Conservation (phyloP, 2,888 invertebrate genomes). For the Leptopilina syphax region DNA sequence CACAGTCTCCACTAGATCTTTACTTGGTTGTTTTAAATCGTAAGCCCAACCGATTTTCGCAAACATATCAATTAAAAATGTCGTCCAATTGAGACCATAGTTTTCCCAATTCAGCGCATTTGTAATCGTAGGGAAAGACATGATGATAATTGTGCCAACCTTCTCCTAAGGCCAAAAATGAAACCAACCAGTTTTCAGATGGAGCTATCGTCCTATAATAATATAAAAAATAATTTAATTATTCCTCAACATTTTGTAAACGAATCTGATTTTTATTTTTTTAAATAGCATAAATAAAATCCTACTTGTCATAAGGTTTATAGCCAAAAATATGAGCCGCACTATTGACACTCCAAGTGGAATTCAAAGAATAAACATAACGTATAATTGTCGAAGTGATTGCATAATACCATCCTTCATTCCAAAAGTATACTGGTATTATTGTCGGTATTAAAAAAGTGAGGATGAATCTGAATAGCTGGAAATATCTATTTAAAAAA, state of each 20-base stretch:
- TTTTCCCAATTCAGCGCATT: conserved; percentile 90
- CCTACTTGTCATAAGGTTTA: too few species aligned
- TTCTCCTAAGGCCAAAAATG: conserved; percentile 72
- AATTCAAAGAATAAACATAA: too few species aligned
- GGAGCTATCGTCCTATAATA: conserved; percentile 55
- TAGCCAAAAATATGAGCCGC: too few species aligned
- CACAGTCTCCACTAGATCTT: conserved; percentile 78
- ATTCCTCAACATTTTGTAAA: not conserved
- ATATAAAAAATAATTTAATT: not conserved
- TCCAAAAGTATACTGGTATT: too few species aligned
- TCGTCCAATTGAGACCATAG: conserved; percentile 81
- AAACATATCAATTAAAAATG: conserved; percentile 84
- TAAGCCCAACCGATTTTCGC: conserved; percentile 87
- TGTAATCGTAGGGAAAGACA: conserved; percentile 95
- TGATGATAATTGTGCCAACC: conserved; percentile 88
- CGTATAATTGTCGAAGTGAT: too few species aligned
- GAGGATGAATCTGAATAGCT: too few species aligned
- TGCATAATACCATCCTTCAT: too few species aligned
- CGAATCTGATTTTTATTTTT: too few species aligned
- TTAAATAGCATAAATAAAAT: too few species aligned
- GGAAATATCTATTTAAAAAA: too few species aligned
- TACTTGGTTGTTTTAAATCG: conserved; percentile 84
- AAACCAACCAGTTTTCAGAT: conserved; percentile 60
- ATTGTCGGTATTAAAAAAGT: too few species aligned
- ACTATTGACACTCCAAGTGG: too few species aligned